phyloP scores from a whole-genome alignment of 2,888 invertebrate genomes.

The Acanthosepion pharaonis region DNA sequence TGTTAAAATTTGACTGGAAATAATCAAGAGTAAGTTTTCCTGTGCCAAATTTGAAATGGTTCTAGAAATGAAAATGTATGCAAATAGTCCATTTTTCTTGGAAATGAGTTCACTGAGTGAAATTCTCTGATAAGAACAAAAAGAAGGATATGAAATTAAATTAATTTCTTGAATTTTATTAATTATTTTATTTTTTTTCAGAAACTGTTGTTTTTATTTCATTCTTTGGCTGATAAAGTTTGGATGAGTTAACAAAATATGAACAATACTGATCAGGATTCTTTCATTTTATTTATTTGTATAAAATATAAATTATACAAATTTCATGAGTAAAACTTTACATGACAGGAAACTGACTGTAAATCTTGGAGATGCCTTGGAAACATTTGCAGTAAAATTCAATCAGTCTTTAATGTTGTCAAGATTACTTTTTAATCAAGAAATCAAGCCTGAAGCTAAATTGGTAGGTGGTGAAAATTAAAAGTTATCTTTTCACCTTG shows the following conservation, averaged over 20 bases:
- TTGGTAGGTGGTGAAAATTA: conserved; percentile 4
- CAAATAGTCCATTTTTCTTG: background rate
- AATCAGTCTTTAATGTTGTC: background rate
- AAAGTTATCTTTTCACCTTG: background rate
- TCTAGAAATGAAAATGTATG: background rate
- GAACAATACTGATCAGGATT: background rate
- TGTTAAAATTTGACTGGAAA: too few species aligned
- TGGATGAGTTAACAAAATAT: background rate
- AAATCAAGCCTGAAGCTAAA: background rate
- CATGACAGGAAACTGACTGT: background rate
- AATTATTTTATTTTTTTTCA: background rate
- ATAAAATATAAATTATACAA: background rate
- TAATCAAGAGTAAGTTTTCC: too few species aligned
- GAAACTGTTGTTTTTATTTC: background rate
- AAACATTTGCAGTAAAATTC: background rate
- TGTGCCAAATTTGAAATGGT: background rate
- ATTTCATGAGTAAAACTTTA: background rate
- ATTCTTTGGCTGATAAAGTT: background rate
- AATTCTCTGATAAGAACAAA: background rate
- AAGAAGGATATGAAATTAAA: background rate
- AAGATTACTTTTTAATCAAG: conserved; percentile 13
- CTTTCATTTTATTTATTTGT: background rate
- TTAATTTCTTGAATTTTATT: background rate
- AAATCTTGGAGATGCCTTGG: background rate
- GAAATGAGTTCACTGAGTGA: background rate